These are phyloP conservation scores for Rynchops niger DNA, from an alignment of 2,113 vertebrate genomes.

Conservation along the genomic window DNA sequence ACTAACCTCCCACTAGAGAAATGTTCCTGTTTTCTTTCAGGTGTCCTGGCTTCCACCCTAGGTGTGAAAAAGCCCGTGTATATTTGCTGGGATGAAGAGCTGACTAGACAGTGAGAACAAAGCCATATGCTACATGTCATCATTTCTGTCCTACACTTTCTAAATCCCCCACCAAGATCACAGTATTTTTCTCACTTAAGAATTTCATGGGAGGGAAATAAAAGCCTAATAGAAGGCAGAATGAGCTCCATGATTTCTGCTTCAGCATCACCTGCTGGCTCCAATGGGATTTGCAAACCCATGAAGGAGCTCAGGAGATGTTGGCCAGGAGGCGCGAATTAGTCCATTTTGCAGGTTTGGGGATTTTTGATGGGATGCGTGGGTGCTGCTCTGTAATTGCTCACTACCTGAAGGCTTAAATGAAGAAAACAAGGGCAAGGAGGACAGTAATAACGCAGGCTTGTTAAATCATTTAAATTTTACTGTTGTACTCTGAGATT, in stretches of 20 bases:
- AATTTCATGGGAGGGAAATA: neutral
- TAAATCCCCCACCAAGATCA: neutral
- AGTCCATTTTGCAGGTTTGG: neutral
- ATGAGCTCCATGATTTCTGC: slow-evolving; percentile 44
- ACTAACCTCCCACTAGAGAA: neutral
- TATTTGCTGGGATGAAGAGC: neutral
- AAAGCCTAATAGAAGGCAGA: slow-evolving; percentile 18
- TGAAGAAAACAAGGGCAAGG: neutral
- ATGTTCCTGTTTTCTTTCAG: neutral
- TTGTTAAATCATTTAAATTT: neutral
- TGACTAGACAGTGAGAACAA: neutral
- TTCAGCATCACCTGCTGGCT: slow-evolving; percentile 67
- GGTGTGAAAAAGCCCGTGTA: neutral
- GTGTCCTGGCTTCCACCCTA: neutral
- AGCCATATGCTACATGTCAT: slow-evolving; percentile 6
- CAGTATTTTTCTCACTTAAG: neutral
- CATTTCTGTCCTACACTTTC: neutral
- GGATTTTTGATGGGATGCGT: neutral
- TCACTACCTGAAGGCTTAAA: neutral
- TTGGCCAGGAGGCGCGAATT: neutral
- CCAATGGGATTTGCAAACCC: slow-evolving; percentile 40
- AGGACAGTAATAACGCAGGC: neutral
- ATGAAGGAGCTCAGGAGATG: neutral
- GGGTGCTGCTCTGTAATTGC: neutral
- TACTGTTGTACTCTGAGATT: neutral